These are phyloP conservation scores for Mastomys coucha DNA, from an alignment of 2,113 vertebrate species.

Conservation along the genomic window DNA sequence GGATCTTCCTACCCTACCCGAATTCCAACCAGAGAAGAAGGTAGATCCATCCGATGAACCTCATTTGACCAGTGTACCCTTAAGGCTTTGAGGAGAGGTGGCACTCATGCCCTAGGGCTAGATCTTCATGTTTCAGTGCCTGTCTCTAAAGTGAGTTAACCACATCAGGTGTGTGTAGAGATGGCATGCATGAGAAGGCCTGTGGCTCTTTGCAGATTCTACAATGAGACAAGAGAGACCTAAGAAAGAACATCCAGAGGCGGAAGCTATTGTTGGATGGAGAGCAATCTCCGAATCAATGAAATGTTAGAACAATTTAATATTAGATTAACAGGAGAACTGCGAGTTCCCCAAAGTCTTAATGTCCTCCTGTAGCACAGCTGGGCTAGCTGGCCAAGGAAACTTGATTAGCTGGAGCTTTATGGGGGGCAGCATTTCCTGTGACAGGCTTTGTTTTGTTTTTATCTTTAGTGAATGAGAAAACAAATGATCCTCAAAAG, in stretches of 20 bases:
- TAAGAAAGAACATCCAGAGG: slow-evolving; percentile 36
- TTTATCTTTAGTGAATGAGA: slow-evolving; percentile 49
- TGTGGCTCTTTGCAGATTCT: slow-evolving; percentile 41
- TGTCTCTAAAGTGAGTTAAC: background rate
- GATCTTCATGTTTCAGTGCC: background rate
- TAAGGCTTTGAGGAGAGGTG: background rate
- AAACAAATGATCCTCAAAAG: slow-evolving; percentile 63
- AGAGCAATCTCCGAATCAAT: slow-evolving; percentile 70
- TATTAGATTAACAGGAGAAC: slow-evolving; percentile 71
- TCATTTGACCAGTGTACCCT: background rate
- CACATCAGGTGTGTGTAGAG: background rate
- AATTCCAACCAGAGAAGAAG: background rate
- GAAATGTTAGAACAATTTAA: slow-evolving; percentile 73
- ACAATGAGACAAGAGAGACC: slow-evolving; percentile 54
- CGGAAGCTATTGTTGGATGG: slow-evolving; percentile 53
- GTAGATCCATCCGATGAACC: background rate
- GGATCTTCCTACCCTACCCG: background rate
- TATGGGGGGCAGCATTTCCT: slow-evolving; percentile 75
- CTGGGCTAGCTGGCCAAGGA: slow-evolving; percentile 71
- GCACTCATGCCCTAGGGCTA: background rate
- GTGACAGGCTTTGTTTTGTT: background rate
- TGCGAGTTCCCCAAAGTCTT: slow-evolving; percentile 68
- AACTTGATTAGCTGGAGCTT: slow-evolving; percentile 75
- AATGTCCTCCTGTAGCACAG: slow-evolving; percentile 63
- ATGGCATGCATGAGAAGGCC: background rate